Evolutionary conservation across 2,888 invertebrate species (phyloP).

Genomic region (Dasypogon diadema): DNA sequence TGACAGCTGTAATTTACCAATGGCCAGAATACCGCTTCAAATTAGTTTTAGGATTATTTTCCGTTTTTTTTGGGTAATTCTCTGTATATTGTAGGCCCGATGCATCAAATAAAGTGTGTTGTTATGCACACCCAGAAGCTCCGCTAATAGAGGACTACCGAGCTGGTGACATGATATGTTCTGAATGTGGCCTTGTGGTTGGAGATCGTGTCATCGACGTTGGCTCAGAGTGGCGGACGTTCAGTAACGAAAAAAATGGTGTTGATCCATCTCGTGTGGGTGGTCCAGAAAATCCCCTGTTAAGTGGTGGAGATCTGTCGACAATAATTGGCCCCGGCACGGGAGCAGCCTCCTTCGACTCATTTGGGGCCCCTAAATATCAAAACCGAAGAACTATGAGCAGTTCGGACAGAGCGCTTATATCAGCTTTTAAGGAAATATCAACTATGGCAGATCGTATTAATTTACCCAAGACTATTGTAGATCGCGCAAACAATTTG

Average conservation of each 20-base stretch:
- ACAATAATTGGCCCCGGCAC: slow-evolving; percentile 89
- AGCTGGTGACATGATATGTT: slow-evolving; percentile 99
- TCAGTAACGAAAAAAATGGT: slow-evolving; percentile 97
- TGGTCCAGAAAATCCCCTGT: slow-evolving; percentile 96
- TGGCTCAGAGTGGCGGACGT: slow-evolving; percentile 99
- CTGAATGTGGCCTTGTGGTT: slow-evolving; percentile 99
- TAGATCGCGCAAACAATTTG: slow-evolving; percentile 94
- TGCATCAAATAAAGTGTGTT: slow-evolving; percentile 83
- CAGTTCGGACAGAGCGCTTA: slow-evolving; percentile 93
- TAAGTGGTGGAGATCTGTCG: slow-evolving; percentile 95
- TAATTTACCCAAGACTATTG: slow-evolving; percentile 95
- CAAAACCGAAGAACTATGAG: slow-evolving; percentile 85
- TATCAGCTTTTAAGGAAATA: slow-evolving; percentile 97
- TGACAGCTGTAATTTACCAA: background rate
- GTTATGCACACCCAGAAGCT: slow-evolving; percentile 95
- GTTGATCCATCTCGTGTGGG: slow-evolving; percentile 99
- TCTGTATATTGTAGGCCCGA: slow-evolving; percentile 71
- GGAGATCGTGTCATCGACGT: slow-evolving; percentile 99
- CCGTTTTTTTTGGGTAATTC: no score
- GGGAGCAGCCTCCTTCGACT: slow-evolving; percentile 88
- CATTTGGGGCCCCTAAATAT: slow-evolving; percentile 84
- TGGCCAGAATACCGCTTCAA: background rate
- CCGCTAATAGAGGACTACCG: slow-evolving; percentile 97
- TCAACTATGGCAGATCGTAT: slow-evolving; percentile 98
- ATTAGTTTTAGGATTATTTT: slow-evolving; percentile 58